Percentiles rank a stretch among this genome's conserved stretches.
These are phyloP conservation scores for Alexandromys fortis DNA, from an alignment of 2,113 vertebrate species.

Conservation along the genomic window DNA sequence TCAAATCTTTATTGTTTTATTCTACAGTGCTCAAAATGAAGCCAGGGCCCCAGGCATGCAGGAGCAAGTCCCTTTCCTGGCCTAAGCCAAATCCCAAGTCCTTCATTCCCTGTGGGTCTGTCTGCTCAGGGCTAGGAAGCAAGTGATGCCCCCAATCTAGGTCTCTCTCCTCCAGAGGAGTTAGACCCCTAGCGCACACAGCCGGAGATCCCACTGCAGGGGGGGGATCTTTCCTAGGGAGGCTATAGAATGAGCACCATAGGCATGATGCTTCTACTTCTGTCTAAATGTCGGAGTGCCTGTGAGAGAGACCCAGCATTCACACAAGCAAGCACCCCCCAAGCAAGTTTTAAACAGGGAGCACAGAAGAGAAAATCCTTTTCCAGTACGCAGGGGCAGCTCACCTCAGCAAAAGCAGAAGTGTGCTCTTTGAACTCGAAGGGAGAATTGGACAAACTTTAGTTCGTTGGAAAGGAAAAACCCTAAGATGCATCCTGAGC, in stretches of 20 bases:
- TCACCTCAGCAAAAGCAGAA: constrained; percentile 5
- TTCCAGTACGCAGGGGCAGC: neutral
- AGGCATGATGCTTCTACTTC: neutral
- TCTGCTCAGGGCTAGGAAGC: neutral
- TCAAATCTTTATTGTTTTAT: neutral
- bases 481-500: constrained; percentile 32
- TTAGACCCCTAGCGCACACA: neutral
- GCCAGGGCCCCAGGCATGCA: neutral
- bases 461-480: constrained; percentile 61
- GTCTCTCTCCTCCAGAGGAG: neutral
- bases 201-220: neutral
- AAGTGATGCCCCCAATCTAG: neutral
- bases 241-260: neutral
- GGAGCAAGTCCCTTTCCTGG: neutral
- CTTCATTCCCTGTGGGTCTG: neutral
- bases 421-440: constrained; percentile 64
- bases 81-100: neutral
- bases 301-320: constrained; percentile 46
- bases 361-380: neutral
- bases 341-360: constrained; percentile 40
- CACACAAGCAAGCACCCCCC: neutral
- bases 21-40: neutral
- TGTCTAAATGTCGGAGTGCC: neutral
- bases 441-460: constrained; percentile 65
- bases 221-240: neutral